Evolutionary conservation across 1,140 invertebrate species (phyloP).

Genomic region (Caenorhabditis latens): DNA sequence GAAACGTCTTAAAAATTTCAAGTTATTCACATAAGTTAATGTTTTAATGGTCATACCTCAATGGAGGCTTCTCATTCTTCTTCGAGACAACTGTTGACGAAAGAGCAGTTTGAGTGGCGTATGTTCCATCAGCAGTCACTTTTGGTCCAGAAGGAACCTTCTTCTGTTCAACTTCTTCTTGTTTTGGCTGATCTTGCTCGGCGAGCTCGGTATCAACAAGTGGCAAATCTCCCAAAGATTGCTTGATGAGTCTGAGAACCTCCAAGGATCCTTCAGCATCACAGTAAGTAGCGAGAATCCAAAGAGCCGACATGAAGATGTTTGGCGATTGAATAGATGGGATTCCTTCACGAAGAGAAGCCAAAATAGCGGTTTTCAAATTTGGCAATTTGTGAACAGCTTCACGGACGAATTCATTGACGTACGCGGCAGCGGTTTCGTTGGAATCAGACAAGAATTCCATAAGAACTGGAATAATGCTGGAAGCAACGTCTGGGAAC

Average conservation of each 20-base stretch:
- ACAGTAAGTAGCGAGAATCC: conserved; percentile 97
- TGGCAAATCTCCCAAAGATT: conserved; percentile 82
- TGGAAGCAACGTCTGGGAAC: conserved; percentile 95
- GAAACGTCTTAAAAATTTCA: conserved; percentile 85
- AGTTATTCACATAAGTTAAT: conserved; percentile 78
- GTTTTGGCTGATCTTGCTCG: conserved; percentile 75
- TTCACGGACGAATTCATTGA: conserved; percentile 93
- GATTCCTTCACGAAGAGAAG: conserved; percentile 78
- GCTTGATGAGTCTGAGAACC: conserved; percentile 72
- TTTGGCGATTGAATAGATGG: conserved; percentile 59
- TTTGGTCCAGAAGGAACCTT: conserved; percentile 58
- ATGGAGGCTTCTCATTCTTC: conserved; percentile 15
- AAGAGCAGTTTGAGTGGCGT: conserved; percentile 96
- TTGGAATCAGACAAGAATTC: conserved; percentile 95
- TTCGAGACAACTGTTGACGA: conserved; percentile 82
- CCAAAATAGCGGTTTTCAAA: conserved; percentile 85
- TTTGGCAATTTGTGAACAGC: conserved; percentile 92
- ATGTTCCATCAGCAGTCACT: conserved; percentile 98
- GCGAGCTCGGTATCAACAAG: conserved; percentile 90
- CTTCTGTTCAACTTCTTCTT: conserved; percentile 81
- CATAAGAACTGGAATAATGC: conserved; percentile 92
- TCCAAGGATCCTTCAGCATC: conserved; percentile 79
- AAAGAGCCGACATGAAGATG: conserved; percentile 84
- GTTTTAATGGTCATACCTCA: neutral
- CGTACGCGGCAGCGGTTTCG: conserved; percentile 92